Percentiles rank a stretch among this genome's conserved stretches.
Conservation (phyloP, 2,113 vertebrate species). For the Pitta sordida region DNA sequence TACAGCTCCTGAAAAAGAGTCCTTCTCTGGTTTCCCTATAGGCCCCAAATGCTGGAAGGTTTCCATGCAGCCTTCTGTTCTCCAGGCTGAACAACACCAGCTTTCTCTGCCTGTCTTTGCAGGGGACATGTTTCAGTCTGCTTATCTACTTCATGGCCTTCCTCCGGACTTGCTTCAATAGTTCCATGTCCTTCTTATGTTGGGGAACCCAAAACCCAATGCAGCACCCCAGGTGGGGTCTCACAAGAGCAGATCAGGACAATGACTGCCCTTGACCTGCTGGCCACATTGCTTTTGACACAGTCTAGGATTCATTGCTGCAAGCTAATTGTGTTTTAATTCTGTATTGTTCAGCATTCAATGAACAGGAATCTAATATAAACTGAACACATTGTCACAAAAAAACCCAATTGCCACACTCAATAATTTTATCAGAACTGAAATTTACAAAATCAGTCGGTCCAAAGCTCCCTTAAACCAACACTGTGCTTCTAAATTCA, state of each 20-base stretch:
- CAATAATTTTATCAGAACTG: neutral
- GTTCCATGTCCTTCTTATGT: neutral
- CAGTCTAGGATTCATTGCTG: neutral
- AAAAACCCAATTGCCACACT: neutral
- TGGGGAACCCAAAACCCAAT: neutral
- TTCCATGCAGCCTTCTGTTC: neutral
- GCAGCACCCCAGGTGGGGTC: neutral
- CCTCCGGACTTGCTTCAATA: neutral
- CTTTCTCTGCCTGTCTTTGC: neutral
- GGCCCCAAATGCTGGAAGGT: neutral
- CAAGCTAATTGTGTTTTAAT: neutral
- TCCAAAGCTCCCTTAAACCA: neutral
- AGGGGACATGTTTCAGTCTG: neutral
- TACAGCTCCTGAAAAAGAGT: neutral
- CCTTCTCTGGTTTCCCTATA: neutral
- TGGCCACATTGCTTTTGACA: neutral
- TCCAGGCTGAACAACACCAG: neutral
- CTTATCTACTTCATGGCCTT: neutral
- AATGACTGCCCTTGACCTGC: neutral
- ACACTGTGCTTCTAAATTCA: neutral
- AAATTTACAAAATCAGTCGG: neutral
- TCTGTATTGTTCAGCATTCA: neutral
- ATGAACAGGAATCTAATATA: neutral
- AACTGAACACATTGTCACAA: neutral
- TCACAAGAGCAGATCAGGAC: neutral